Conservation (phyloP, 2,888 invertebrate genomes). For the Tachina fera region DNA sequence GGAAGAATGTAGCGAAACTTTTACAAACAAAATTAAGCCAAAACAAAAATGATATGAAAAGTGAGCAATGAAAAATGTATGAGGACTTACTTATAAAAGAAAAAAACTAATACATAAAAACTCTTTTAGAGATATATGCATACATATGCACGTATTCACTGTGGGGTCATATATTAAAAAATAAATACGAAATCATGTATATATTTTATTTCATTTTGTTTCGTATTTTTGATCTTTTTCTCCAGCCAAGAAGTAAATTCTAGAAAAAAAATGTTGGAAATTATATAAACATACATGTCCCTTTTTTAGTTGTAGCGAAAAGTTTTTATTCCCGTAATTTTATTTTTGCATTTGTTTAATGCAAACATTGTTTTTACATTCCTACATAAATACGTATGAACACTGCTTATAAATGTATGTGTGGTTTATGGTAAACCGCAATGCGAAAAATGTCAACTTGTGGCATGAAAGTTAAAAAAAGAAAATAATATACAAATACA, state of each 20-base stretch:
- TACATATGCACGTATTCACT: slow-evolving; percentile 8
- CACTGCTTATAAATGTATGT: slow-evolving; percentile 56
- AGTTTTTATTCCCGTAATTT: slow-evolving; percentile 20
- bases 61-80: slow-evolving; percentile 49
- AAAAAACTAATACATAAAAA: slow-evolving; percentile 34
- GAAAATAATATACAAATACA: slow-evolving; percentile 28
- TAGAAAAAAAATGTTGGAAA: slow-evolving; percentile 44
- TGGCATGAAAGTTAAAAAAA: slow-evolving; percentile 74
- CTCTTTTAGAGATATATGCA: not conserved
- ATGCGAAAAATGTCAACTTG: slow-evolving; percentile 83
- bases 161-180: slow-evolving; percentile 63
- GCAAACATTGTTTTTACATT: slow-evolving; percentile 1
- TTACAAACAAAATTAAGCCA: not conserved
- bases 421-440: slow-evolving; percentile 82
- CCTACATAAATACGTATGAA: slow-evolving; percentile 1
- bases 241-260: slow-evolving; percentile 31
- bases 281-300: not conserved
- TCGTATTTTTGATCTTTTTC: slow-evolving; percentile 23
- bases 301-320: slow-evolving; percentile 40
- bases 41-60: slow-evolving; percentile 19
- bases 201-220: slow-evolving; percentile 56
- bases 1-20: not conserved
- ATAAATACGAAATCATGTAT: slow-evolving; percentile 65
- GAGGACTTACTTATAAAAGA: slow-evolving; percentile 30
- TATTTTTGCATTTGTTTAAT: slow-evolving; percentile 46